A percentile compares a stretch with the other conserved stretches of the same genome.
Conservation (phyloP, 2,113 vertebrate species). For the Proteles cristata region DNA sequence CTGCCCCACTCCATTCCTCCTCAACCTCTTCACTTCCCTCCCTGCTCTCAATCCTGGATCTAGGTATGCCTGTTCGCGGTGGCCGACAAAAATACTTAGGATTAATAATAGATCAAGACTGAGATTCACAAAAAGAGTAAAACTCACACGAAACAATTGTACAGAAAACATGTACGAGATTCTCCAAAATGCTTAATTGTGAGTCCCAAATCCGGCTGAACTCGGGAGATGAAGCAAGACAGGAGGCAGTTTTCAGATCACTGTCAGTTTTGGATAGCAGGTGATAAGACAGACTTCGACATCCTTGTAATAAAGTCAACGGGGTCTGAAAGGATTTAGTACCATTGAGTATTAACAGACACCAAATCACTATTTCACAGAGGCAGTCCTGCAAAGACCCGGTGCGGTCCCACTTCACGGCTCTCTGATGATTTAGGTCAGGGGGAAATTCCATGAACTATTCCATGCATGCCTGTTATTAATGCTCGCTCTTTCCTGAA, state of each 20-base stretch:
- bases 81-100: not conserved
- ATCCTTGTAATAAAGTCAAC: not conserved
- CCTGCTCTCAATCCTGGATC: not conserved
- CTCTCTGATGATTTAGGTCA: too few relatives aligned
- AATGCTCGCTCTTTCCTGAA: not conserved
- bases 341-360: not conserved
- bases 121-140: not conserved
- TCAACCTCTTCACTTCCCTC: not conserved
- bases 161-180: not conserved
- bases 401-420: accelerated
- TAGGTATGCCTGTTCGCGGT: not conserved
- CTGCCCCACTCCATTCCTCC: too few relatives aligned
- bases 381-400: not conserved
- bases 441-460: not conserved
- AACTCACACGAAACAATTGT: not conserved
- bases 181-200: not conserved
- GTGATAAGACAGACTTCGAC: not conserved
- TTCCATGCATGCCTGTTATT: not conserved
- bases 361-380: not conserved
- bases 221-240: not conserved
- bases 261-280: accelerated
- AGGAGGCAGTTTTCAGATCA: not conserved
- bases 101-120: not conserved
- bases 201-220: not conserved
- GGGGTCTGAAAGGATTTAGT: not conserved